Evolutionary conservation across 2,113 vertebrate species (phyloP).

Genomic region (Thermophis baileyi): DNA sequence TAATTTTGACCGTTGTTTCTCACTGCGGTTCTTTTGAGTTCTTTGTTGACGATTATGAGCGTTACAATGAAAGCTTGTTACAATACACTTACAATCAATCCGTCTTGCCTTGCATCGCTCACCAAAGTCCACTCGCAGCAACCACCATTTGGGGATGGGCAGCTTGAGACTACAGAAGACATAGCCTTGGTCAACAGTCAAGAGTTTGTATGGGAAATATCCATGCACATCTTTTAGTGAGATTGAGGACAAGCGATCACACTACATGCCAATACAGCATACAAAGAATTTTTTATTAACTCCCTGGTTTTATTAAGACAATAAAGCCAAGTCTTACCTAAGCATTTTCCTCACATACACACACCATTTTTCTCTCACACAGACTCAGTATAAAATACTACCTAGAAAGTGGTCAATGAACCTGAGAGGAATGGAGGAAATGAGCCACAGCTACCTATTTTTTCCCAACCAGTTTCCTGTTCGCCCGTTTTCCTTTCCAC

Average conservation of each 20-base stretch:
- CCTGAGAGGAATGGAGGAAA: neutral
- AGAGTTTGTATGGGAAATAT: neutral
- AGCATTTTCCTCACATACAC: neutral
- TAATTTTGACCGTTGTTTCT: neutral
- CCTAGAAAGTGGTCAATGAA: neutral
- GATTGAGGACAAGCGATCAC: neutral
- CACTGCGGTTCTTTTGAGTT: neutral
- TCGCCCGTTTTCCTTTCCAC: neutral
- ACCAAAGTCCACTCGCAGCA: neutral
- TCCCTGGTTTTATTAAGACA: neutral
- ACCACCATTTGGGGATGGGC: neutral
- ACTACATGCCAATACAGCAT: neutral
- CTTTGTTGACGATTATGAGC: neutral
- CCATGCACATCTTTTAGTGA: neutral
- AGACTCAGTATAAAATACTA: neutral
- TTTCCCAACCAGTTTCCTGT: neutral
- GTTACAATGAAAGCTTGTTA: neutral
- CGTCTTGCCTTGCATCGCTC: neutral
- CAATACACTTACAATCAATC: neutral
- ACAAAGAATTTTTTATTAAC: neutral
- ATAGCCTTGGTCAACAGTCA: neutral
- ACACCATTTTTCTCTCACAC: neutral
- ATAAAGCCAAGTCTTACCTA: neutral
- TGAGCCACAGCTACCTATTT: neutral
- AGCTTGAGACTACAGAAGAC: neutral